These are phyloP conservation scores for Anticlea derivata DNA, from an alignment of 2,888 invertebrate species.

Conservation along the genomic window DNA sequence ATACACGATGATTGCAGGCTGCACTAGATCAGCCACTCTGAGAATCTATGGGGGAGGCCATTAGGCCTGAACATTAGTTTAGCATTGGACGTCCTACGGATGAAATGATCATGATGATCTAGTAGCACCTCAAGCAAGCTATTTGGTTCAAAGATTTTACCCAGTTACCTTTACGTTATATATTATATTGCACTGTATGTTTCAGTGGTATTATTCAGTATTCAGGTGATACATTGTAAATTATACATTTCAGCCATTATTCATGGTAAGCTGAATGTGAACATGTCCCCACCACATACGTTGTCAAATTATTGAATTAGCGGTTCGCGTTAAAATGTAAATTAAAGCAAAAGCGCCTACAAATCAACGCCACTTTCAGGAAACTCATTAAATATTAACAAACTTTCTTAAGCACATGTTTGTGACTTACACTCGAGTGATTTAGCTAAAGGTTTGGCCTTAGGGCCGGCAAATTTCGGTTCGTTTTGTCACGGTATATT, in stretches of 20 bases:
- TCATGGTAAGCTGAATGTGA: slow-evolving; percentile 27
- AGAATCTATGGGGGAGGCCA: no score
- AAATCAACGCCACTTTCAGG: slow-evolving; percentile 68
- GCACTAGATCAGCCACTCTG: no score
- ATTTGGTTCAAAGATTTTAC: no score
- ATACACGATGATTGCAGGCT: no score
- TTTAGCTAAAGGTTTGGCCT: slow-evolving; percentile 34
- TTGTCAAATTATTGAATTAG: slow-evolving; percentile 74
- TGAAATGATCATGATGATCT: no score
- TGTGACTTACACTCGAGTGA: slow-evolving; percentile 61
- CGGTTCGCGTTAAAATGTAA: slow-evolving; percentile 61
- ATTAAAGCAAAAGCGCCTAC: slow-evolving; percentile 68
- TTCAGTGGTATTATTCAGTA: not conserved
- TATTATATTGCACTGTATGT: not conserved
- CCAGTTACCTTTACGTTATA: not conserved
- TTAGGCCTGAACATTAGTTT: no score
- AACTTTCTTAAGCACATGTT: slow-evolving; percentile 79
- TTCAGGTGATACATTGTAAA: slow-evolving; percentile 7
- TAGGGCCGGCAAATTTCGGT: no score
- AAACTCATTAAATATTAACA: slow-evolving; percentile 79
- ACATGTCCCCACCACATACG: slow-evolving; percentile 42
- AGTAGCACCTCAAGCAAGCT: no score
- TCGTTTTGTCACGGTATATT: no score
- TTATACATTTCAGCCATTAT: slow-evolving; percentile 22
- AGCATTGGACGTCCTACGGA: no score